Conservation (phyloP, 2,888 invertebrate genomes). For the Erynnis tages region DNA sequence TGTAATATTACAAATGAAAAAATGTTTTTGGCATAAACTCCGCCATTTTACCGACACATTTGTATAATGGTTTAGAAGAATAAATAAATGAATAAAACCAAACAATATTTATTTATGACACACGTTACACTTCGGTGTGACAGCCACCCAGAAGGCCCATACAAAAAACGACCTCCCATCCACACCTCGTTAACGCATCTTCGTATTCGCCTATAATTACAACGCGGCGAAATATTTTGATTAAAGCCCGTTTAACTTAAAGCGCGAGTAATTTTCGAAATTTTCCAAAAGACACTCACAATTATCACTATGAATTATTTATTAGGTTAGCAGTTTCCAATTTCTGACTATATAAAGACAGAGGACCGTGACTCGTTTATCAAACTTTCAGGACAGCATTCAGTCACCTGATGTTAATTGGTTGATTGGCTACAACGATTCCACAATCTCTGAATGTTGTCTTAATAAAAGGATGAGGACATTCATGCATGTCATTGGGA, state of each 20-base stretch:
- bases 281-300: slow-evolving; percentile 25
- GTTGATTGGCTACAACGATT: too few species aligned
- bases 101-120: too few species aligned
- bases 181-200: slow-evolving; percentile 58
- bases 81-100: too few species aligned
- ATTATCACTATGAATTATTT: slow-evolving; percentile 43
- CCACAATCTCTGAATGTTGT: too few species aligned
- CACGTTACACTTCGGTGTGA: slow-evolving; percentile 46
- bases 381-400: too few species aligned
- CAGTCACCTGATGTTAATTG: too few species aligned
- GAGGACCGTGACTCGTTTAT: not conserved
- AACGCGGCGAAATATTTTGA: slow-evolving; percentile 56
- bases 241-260: slow-evolving; percentile 39
- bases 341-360: slow-evolving; percentile 19
- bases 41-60: too few species aligned
- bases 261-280: slow-evolving; percentile 36
- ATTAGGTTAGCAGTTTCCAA: slow-evolving; percentile 34
- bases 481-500: too few species aligned
- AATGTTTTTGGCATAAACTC: too few species aligned
- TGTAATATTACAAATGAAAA: too few species aligned
- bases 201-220: slow-evolving; percentile 71
- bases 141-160: slow-evolving; percentile 30
- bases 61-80: too few species aligned
- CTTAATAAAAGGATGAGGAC: too few species aligned
- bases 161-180: slow-evolving; percentile 52